Percentiles rank a stretch among this genome's conserved stretches.
These are phyloP conservation scores for Crotalus tigris DNA, from an alignment of 2,113 vertebrate species.

Conservation along the genomic window DNA sequence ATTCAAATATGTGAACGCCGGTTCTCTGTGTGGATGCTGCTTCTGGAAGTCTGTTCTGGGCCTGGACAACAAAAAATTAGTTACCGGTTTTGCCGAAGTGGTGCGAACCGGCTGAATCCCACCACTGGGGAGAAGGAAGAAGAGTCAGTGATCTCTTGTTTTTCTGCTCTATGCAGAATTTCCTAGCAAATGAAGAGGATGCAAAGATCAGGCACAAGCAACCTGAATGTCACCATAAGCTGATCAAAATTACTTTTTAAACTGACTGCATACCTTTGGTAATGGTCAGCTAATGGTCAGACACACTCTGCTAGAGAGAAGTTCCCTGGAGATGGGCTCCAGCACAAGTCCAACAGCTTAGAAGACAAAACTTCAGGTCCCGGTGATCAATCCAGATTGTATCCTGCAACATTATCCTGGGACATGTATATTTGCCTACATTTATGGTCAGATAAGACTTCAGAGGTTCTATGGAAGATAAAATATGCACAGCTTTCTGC, in stretches of 20 bases:
- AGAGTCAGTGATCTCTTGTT: no score
- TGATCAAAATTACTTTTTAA: not conserved
- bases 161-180: not conserved
- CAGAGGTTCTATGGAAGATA: not conserved
- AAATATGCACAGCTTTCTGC: no score
- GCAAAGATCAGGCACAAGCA: not conserved
- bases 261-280: not conserved
- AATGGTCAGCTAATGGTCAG: not conserved
- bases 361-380: not conserved
- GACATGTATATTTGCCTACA: not conserved
- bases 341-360: not conserved
- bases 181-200: not conserved
- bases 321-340: not conserved
- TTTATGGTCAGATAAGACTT: not conserved
- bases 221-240: not conserved
- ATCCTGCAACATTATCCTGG: not conserved
- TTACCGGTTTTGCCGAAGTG: no score
- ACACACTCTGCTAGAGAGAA: not conserved
- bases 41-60: no score
- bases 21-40: no score
- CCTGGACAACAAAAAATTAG: no score
- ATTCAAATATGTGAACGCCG: no score
- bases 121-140: not conserved
- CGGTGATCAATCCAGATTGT: not conserved
- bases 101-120: no score